Conservation (phyloP, 2,888 invertebrate genomes). For the Acrobasis repandana region DNA sequence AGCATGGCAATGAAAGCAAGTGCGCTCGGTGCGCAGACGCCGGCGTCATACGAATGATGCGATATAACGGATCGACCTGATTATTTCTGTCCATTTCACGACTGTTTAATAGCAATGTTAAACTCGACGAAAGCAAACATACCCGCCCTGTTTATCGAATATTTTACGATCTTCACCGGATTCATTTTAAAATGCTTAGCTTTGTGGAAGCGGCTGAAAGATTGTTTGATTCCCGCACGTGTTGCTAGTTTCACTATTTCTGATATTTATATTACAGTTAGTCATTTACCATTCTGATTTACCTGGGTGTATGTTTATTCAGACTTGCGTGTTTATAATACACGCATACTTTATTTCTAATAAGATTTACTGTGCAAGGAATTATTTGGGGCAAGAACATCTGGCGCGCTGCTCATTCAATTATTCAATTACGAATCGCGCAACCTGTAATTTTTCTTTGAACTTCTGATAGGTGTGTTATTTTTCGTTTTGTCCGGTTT, state of each 20-base stretch:
- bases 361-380: slow-evolving; percentile 72
- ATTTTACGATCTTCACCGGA: slow-evolving; percentile 78
- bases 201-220: slow-evolving; percentile 75
- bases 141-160: slow-evolving; percentile 80
- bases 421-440: slow-evolving; percentile 42
- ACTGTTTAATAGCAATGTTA: slow-evolving; percentile 83
- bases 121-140: slow-evolving; percentile 80
- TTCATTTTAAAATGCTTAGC: slow-evolving; percentile 79
- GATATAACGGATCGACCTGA: slow-evolving; percentile 80
- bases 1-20: slow-evolving; percentile 68
- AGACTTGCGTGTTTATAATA: slow-evolving; percentile 77
- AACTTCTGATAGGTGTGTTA: slow-evolving; percentile 3
- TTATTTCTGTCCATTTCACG: slow-evolving; percentile 82
- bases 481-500: slow-evolving; percentile 9
- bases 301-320: slow-evolving; percentile 76
- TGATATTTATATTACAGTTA: slow-evolving; percentile 80
- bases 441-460: slow-evolving; percentile 19
- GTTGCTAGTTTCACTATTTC: slow-evolving; percentile 71
- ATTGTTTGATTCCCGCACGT: slow-evolving; percentile 70
- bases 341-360: slow-evolving; percentile 74
- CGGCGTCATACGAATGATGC: slow-evolving; percentile 77
- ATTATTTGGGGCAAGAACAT: slow-evolving; percentile 70
- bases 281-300: slow-evolving; percentile 81
- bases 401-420: slow-evolving; percentile 58
- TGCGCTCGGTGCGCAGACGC: slow-evolving; percentile 59